Evolutionary conservation across 1,140 invertebrate species (phyloP).

Genomic region (Sycophaga agraensis): DNA sequence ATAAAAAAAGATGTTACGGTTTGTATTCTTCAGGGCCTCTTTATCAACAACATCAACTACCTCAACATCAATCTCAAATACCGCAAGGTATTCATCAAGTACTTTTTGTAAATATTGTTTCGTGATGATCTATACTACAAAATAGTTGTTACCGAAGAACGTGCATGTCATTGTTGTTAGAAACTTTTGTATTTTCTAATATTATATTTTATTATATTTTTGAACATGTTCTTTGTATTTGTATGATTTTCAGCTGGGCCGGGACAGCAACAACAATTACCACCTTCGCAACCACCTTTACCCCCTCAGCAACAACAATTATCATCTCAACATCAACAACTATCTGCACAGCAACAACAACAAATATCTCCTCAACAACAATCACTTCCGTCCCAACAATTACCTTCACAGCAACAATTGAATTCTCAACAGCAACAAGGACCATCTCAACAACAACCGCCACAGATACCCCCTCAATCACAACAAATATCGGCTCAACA

Average conservation of each 20-base stretch:
- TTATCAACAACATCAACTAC: constrained; percentile 32
- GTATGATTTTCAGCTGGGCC: constrained; percentile 1
- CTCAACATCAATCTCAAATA: constrained; percentile 29
- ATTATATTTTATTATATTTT: too few relatives aligned
- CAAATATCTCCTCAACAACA: constrained; percentile 36
- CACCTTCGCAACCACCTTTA: constrained; percentile 30
- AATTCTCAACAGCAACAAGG: constrained; percentile 32
- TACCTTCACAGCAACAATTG: constrained; percentile 27
- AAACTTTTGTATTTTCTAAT: too few relatives aligned
- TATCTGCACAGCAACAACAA: constrained; percentile 32
- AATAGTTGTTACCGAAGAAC: too few relatives aligned
- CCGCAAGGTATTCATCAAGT: constrained; percentile 31
- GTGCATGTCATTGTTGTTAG: too few relatives aligned
- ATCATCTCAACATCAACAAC: constrained; percentile 29
- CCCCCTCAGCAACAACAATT: constrained; percentile 33
- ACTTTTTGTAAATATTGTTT: too few relatives aligned
- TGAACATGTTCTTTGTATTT: too few relatives aligned
- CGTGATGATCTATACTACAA: too few relatives aligned
- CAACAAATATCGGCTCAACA: constrained; percentile 17
- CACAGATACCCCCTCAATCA: constrained; percentile 20
- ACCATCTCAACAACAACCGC: constrained; percentile 28
- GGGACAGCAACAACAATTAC: constrained; percentile 25
- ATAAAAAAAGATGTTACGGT: too few relatives aligned
- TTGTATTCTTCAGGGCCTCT: constrained; percentile 19
- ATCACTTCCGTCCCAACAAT: constrained; percentile 31